Evolutionary conservation across 2,797 vertebrate genomes (phyloP), one percentile per base, ranked within the genome.

Genomic region (Neosalanx taihuensis): DNA sequence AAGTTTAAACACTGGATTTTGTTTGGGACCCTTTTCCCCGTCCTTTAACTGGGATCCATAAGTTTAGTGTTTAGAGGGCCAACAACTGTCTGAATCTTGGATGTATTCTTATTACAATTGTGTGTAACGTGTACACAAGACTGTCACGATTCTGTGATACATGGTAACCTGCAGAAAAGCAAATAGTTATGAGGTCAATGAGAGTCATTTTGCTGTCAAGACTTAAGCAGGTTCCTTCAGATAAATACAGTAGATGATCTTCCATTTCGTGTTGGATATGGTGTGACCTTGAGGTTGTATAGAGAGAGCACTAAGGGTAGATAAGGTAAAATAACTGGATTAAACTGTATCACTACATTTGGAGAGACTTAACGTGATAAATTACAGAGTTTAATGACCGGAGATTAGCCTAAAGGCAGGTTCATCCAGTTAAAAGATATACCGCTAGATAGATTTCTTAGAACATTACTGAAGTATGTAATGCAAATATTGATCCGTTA

Each of bases 401-500:
- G 67, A 60, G 18, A 37, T 70, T n/a, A 15, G 41, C 41, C 41
- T 46, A 60, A 41, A 37, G 10, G 10, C 30, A 37, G 58, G 6
- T 18, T 1, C 30, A 35, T 1, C 65, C 26, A 6, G 51, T 64
- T 31, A 67, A 59, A 59, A 51, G 64, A 15, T 66, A 29, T 51
- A 49, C 23, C 18, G 46, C 26, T 6, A 66, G n/a, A 64, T 49
- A 49, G 5, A 66, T 49, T 10, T 66, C 23, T 41, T 51, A 30
- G 20, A 30, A 3, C 6, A 66, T 17, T 18, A 29, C 20, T 17
- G 26, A 49, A 66, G 23, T 26, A 51, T 66, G 20, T 29, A 10
- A 13, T 30, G 64, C 17, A 51, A 66, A 66, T 41, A 66, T 66
- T 66, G 49, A 66, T 66, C 49, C 0, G 26, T 66, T 51, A 30